Conservation (phyloP, 1,140 invertebrate genomes). For the Drosophila nigromelanica region DNA sequence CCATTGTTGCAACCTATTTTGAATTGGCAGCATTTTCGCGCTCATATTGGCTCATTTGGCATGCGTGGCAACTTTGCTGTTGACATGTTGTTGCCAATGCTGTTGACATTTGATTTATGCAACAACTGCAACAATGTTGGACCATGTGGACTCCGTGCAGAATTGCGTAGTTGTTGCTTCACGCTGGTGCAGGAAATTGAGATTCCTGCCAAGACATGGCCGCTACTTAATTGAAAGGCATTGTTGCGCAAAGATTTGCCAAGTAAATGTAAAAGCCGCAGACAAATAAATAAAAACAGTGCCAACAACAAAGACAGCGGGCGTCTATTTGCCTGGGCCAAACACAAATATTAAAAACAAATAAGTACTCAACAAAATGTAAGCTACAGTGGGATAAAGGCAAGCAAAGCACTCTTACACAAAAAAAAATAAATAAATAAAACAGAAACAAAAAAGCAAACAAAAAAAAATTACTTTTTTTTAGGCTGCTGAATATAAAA, state of each 20-base stretch:
- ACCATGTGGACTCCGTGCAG: no score
- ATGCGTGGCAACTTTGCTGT: conserved; percentile 10
- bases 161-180: not conserved
- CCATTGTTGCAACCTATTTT: conserved; percentile 12
- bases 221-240: conserved; percentile 70
- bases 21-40: conserved; percentile 8
- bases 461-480: not conserved
- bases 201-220: conserved; percentile 24
- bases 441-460: not conserved
- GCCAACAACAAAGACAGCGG: conserved; percentile 33
- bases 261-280: conserved; percentile 38
- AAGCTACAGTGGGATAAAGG: conserved; percentile 29
- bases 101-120: conserved; percentile 42
- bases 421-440: conserved; percentile 22
- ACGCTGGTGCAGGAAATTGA: not conserved
- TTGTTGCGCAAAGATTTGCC: conserved; percentile 66
- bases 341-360: conserved; percentile 80
- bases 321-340: conserved; percentile 58
- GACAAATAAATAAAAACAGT: conserved; percentile 60
- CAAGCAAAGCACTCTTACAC: not conserved
- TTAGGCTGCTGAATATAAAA: not conserved
- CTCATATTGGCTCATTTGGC: conserved; percentile 10
- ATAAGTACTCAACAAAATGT: conserved; percentile 60
- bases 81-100: conserved; percentile 34
- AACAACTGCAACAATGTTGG: conserved; percentile 4